Evolutionary conservation across 1,140 invertebrate species (phyloP).

Genomic region (Brachionus plicatilis): DNA sequence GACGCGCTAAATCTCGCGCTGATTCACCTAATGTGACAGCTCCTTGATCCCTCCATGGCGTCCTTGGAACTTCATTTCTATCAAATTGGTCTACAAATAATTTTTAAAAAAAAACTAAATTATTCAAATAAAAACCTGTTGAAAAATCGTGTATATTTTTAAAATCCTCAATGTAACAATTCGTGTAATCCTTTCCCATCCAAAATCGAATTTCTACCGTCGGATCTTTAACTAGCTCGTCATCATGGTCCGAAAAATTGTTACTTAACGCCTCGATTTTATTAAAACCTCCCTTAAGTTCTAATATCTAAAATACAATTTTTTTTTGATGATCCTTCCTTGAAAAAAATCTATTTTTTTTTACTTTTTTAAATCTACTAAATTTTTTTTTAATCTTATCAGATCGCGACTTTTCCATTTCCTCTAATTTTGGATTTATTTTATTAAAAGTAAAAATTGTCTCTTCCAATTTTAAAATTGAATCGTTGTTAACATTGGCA

Average conservation of each 20-base stretch:
- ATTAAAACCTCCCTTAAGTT: neutral
- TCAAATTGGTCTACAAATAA: slow-evolving; percentile 58
- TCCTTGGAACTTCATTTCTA: slow-evolving; percentile 75
- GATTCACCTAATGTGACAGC: slow-evolving; percentile 73
- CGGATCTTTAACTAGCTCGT: neutral
- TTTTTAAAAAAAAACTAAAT: neutral
- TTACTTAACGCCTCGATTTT: neutral
- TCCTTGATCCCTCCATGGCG: slow-evolving; percentile 98
- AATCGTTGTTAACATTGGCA: neutral
- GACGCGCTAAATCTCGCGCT: slow-evolving; percentile 82
- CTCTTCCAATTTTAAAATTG: neutral
- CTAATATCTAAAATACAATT: neutral
- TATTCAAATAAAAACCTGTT: slow-evolving; percentile 67
- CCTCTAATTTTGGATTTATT: neutral
- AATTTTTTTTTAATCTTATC: neutral
- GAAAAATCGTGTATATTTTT: slow-evolving; percentile 69
- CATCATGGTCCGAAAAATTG: neutral
- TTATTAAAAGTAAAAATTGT: neutral
- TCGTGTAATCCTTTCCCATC: slow-evolving; percentile 95
- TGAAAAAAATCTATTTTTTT: neutral
- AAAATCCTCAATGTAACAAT: slow-evolving; percentile 96
- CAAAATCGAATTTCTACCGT: slow-evolving; percentile 57
- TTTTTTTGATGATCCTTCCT: neutral
- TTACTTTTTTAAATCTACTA: neutral
- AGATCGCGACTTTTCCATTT: neutral